phyloP scores from a whole-genome alignment of 64 coral and sea anemone genomes.

The Stichodactyla mertensii region DNA sequence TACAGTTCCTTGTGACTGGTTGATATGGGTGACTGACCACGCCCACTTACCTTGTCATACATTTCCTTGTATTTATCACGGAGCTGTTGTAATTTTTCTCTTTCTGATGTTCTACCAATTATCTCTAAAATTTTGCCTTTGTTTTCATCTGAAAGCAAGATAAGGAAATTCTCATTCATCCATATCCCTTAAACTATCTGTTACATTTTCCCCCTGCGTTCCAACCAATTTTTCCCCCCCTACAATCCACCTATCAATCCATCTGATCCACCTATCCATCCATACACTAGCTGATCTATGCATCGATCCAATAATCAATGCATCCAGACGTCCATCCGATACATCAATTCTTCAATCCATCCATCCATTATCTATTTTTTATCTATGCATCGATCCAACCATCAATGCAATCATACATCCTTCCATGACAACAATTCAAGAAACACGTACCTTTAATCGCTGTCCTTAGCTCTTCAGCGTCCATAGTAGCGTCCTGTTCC shows the following conservation, averaged over 20 bases:
- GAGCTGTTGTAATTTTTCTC: constrained; percentile 48
- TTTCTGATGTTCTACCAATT: constrained; percentile 51
- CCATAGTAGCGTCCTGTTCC: constrained; percentile 48
- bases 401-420: background rate
- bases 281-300: too few relatives aligned
- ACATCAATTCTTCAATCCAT: too few relatives aligned
- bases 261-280: too few relatives aligned
- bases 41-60: constrained; percentile 43
- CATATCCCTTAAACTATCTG: too few relatives aligned
- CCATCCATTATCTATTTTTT: too few relatives aligned
- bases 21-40: background rate
- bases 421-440: background rate
- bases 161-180: background rate
- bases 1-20: background rate
- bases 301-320: too few relatives aligned
- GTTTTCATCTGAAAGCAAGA: constrained; percentile 30
- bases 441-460: constrained; percentile 55
- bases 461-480: constrained; percentile 46
- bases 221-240: too few relatives aligned
- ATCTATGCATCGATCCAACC: too few relatives aligned
- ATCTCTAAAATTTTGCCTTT: constrained; percentile 54
- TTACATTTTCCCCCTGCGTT: too few relatives aligned
- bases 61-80: constrained; percentile 54
- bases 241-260: too few relatives aligned
- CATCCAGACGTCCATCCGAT: too few relatives aligned